Evolutionary conservation across 2,113 vertebrate genomes (phyloP), one percentile per base, ranked within the genome.

Genomic region (Hipposideros armiger): DNA sequence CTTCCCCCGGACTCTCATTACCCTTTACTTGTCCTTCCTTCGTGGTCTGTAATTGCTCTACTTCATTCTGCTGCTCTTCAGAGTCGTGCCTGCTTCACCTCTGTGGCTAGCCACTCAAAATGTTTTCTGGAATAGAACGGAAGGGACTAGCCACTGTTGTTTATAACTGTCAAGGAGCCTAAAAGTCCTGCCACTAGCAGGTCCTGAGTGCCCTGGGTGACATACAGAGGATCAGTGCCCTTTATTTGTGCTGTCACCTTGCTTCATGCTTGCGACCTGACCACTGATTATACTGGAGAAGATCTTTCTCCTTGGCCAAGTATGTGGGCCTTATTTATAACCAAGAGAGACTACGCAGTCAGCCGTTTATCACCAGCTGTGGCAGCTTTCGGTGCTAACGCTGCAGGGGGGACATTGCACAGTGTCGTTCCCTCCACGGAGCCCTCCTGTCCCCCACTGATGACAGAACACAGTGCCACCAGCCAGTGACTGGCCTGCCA

Each of bases 391-490:
- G 32, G 47, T 47, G 10, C 60, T 84, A 42, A 3, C 20, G 42
- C 54, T 67, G 22, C 32, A 47, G 22, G n/a, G 28, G 20, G 8
- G 30, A 50, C n/a, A 0, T 1, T 14, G 11, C 52, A 22, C 15
- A 11, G n/a, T 14, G 32, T 40, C 52, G 78, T 17, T 1, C 16
- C 26, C 15, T 77, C 64, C 73, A 52, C 26, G 0, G 13, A 74
- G 19, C 14, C 30, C 36, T 22, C 16, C 54, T n/a, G 1, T 5
- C 58, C 28, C 42, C 40, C 19, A 16, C 7, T 0, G 0, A 24
- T 20, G 54, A 36, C 54, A 20, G 3, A 16, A 36, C 9, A 28
- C 36, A 91, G 19, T 19, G 28, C 3, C 17, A 20, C 7, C 11
- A 11, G 32, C 58, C 17, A 36, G 26, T 1, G 19, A 7, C 30